Percentiles rank a stretch among this genome's conserved stretches.
These are phyloP conservation scores for Myotis daubentonii DNA, from an alignment of 2,797 vertebrate species.

Conservation along the genomic window DNA sequence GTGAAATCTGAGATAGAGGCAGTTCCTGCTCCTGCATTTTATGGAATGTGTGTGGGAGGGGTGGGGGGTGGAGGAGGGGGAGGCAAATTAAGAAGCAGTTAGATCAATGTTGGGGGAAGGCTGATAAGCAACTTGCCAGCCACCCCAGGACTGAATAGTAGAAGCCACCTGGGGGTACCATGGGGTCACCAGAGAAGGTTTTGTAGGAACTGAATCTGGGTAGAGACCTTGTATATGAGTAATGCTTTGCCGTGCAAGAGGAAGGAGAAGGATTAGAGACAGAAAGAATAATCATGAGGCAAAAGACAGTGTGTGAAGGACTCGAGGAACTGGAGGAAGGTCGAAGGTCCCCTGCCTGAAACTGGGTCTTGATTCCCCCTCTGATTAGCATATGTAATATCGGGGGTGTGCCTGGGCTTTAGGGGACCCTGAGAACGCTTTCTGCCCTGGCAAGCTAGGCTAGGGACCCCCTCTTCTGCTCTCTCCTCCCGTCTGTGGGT, in stretches of 20 bases:
- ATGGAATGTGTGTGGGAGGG: fast-evolving
- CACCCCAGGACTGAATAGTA: fast-evolving
- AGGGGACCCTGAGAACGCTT: neutral
- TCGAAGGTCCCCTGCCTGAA: neutral
- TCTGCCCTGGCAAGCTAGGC: too few species aligned
- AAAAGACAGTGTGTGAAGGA: neutral
- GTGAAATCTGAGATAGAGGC: too few species aligned
- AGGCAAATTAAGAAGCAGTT: neutral
- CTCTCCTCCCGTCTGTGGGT: neutral
- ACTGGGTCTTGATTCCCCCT: neutral
- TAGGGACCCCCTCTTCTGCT: neutral
- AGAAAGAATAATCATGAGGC: neutral
- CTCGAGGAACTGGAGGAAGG: neutral
- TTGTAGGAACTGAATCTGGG: neutral
- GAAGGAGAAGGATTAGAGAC: neutral
- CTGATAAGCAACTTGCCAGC: neutral
- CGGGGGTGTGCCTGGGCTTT: neutral
- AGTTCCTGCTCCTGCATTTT: fast-evolving
- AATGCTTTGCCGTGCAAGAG: neutral
- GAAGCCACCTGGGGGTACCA: neutral
- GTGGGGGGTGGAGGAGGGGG: fast-evolving
- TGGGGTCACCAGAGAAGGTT: neutral
- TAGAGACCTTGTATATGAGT: neutral
- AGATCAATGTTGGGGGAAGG: neutral
- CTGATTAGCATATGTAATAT: neutral